Percentiles rank a stretch among this genome's conserved stretches.
These are phyloP conservation scores for Arrhopalites spinosus DNA, from an alignment of 2,888 invertebrate genomes.

Conservation along the genomic window DNA sequence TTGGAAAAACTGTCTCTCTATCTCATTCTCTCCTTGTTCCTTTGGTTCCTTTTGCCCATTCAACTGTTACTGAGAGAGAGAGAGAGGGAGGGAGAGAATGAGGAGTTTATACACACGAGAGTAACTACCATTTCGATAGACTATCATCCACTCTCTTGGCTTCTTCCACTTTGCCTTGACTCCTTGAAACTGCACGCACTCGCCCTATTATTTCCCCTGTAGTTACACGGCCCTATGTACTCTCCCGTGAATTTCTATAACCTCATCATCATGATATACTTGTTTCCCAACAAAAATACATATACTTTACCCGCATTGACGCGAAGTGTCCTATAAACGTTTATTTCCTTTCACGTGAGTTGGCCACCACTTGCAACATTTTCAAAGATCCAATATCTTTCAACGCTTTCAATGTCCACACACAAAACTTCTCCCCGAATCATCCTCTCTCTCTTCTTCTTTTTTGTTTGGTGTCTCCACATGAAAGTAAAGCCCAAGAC, in stretches of 20 bases:
- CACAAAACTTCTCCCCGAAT: background rate
- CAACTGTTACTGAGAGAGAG: background rate
- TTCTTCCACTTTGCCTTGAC: background rate
- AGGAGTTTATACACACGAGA: background rate
- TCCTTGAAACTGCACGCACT: too few relatives aligned
- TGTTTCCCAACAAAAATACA: too few relatives aligned
- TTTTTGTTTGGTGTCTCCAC: background rate
- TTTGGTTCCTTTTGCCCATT: background rate
- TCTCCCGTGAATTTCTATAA: too few relatives aligned
- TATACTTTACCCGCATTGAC: background rate
- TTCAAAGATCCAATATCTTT: background rate
- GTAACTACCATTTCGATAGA: conserved; percentile 8
- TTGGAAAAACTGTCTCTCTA: background rate
- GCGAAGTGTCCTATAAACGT: background rate
- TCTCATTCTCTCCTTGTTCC: background rate
- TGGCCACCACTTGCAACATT: background rate
- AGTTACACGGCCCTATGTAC: too few relatives aligned
- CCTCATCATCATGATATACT: too few relatives aligned
- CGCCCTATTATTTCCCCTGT: too few relatives aligned
- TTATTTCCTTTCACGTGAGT: conserved; percentile 3
- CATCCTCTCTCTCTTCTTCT: conserved; percentile 1
- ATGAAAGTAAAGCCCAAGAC: too few relatives aligned
- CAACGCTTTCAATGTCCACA: background rate
- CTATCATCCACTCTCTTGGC: background rate
- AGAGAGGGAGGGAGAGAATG: conserved; percentile 5